phyloP scores from a whole-genome alignment of 2,797 vertebrate species.

The Acrocephalus scirpaceus region DNA sequence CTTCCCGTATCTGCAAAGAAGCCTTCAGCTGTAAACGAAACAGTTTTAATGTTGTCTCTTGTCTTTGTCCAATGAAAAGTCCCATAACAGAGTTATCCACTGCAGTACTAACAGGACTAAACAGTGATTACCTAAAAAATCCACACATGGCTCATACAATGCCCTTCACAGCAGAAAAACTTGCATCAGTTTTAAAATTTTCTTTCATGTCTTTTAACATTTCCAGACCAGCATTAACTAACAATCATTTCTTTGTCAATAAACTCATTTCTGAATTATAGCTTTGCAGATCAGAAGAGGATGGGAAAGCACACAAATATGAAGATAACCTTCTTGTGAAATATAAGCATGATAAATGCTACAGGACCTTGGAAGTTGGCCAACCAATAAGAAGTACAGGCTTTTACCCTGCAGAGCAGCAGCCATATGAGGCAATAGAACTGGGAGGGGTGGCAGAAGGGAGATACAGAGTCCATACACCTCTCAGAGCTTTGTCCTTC shows the following conservation, averaged over 20 bases:
- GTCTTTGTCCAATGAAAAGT: background rate
- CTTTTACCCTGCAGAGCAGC: background rate
- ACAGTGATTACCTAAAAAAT: background rate
- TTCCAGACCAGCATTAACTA: background rate
- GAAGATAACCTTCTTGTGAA: slow-evolving; percentile 12
- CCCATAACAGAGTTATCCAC: background rate
- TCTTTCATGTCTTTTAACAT: background rate
- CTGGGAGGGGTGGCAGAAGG: background rate
- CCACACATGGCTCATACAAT: background rate
- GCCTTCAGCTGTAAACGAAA: background rate
- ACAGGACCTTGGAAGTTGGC: background rate
- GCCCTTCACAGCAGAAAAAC: background rate
- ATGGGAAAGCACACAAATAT: background rate
- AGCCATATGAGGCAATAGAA: background rate
- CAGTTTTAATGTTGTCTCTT: background rate
- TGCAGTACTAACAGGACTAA: background rate
- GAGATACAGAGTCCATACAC: background rate
- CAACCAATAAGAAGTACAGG: background rate
- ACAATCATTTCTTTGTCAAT: background rate
- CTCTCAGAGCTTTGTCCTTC: background rate
- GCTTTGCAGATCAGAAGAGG: background rate
- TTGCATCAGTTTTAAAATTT: background rate
- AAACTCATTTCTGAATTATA: background rate
- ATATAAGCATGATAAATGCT: background rate
- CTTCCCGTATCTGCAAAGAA: background rate